Evolutionary conservation across 2,797 vertebrate genomes (phyloP).

Genomic region (Nyctalus aviator): DNA sequence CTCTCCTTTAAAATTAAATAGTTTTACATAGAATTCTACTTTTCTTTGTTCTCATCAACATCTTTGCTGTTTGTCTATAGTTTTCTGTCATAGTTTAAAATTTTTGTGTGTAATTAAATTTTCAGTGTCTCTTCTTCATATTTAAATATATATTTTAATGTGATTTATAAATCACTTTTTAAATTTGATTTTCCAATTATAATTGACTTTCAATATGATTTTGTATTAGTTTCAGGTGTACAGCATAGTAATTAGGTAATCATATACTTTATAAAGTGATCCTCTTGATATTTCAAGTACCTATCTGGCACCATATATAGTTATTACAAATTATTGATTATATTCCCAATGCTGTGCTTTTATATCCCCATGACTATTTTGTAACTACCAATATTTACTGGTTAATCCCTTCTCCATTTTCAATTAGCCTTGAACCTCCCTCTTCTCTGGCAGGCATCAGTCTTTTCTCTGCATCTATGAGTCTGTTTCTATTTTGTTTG

Average conservation of each 20-base stretch:
- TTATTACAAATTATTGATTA: not conserved
- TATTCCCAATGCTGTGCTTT: not conserved
- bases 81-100: not conserved
- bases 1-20: not conserved
- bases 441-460: not conserved
- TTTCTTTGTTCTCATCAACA: not conserved
- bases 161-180: not conserved
- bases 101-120: not conserved
- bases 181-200: not conserved
- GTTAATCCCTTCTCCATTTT: not conserved
- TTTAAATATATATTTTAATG: not conserved
- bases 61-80: not conserved
- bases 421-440: not conserved
- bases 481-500: not conserved
- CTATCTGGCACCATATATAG: not conserved
- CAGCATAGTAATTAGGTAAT: not conserved
- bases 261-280: not conserved
- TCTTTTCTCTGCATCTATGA: not conserved
- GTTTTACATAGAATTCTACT: not conserved
- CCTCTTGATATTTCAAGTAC: not conserved
- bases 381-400: not conserved
- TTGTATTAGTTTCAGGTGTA: not conserved
- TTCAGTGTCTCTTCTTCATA: not conserved
- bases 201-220: not conserved
- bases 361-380: not conserved